Base-by-base conservation (phyloP, 2,113 vertebrate species). In the Tricholaema leucomelas region DNA sequence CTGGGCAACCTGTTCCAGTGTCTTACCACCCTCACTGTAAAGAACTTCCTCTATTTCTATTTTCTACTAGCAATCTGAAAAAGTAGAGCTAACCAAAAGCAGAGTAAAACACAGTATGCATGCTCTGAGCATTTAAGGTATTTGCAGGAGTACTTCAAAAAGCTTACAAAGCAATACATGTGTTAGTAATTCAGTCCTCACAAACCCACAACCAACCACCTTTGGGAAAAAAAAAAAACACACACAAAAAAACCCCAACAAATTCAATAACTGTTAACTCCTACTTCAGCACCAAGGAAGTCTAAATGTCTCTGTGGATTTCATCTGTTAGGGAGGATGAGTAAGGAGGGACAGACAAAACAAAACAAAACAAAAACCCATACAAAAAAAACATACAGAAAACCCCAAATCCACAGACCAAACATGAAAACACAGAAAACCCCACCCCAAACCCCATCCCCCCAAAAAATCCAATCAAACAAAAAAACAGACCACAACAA, bases 31-130 rank as follows among this genome's bases (percentile, higher is more conserved):
- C n/a, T n/a, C n/a, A n/a, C n/a, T n/a, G n/a, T n/a, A n/a, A n/a
- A n/a, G n/a, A n/a, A n/a, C n/a, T n/a, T n/a, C n/a, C n/a, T n/a
- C n/a, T n/a, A n/a, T n/a, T n/a, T n/a, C n/a, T n/a, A n/a, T n/a
- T n/a, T 35, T 81, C 63, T 23, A 79, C 79, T 46, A 91, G 46
- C 85, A 81, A 87, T 61, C 89, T 95, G 81, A 70, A 70, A 48
- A 86, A 69, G 10, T 50, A 82, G 12, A 48, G 84, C 72, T 71
- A 81, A 76, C 80, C 94, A 72, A 95, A 91, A 92, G 36, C 87
- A 96, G 91, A 94, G 75, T 91, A 81, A 91, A 96, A 94, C 74
- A 94, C 81, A 91, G 79, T 18, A 83, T 61, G 73, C 44, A 90
- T 46, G 3, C 65, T 73, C 42, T 38, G 7, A 88, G 31, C 27